phyloP scores from a whole-genome alignment of 2,888 invertebrate genomes.

The Ptychoptera albimana region DNA sequence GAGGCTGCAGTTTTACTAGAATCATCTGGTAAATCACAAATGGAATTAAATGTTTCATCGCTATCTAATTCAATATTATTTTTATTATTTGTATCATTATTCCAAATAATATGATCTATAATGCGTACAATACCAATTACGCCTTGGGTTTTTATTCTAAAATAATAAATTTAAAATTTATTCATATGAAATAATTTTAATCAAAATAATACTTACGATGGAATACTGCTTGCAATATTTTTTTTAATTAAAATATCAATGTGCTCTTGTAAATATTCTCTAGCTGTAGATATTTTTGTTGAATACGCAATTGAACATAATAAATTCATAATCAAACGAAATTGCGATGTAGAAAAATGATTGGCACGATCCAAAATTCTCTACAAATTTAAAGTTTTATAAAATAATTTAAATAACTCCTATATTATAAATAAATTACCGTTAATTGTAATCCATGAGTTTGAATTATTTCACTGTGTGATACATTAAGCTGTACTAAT shows the following conservation, averaged over 20 bases:
- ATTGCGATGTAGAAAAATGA: constrained; percentile 53
- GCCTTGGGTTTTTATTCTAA: constrained; percentile 50
- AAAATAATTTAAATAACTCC: neutral
- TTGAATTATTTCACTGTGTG: constrained; percentile 22
- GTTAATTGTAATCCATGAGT: constrained; percentile 24
- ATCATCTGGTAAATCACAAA: constrained; percentile 37
- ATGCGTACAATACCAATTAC: constrained; percentile 61
- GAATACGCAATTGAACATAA: constrained; percentile 56
- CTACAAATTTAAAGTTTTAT: constrained; percentile 19
- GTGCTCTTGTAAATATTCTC: constrained; percentile 66
- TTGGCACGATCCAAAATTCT: constrained; percentile 60
- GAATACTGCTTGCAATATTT: constrained; percentile 51
- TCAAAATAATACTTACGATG: constrained; percentile 25
- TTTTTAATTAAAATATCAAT: constrained; percentile 74
- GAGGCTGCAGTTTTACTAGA: constrained; percentile 42
- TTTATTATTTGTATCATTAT: constrained; percentile 22
- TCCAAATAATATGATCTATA: constrained; percentile 50
- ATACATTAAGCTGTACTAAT: constrained; percentile 21
- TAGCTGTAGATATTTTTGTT: constrained; percentile 28
- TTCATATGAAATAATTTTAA: neutral
- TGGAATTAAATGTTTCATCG: constrained; percentile 32
- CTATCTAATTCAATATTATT: constrained; percentile 25
- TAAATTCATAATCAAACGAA: constrained; percentile 60
- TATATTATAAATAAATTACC: constrained; percentile 11
- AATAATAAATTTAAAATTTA: constrained; percentile 24